A percentile compares a stretch with the other conserved stretches of the same genome.
Evolutionary conservation across 2,888 invertebrate genomes (phyloP).

Genomic region (Molanna angustata): DNA sequence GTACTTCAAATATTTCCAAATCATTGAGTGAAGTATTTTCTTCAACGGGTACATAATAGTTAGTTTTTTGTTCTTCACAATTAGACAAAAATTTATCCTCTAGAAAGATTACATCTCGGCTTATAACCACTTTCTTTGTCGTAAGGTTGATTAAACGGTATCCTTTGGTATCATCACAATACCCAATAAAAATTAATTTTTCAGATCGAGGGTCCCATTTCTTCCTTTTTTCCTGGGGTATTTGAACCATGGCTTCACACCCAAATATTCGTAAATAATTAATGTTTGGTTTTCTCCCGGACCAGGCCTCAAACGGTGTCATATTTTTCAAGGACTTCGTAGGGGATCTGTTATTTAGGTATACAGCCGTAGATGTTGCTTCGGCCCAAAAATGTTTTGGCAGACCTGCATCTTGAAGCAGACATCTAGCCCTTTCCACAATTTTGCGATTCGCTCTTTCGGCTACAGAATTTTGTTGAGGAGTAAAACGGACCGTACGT

Average conservation of each 20-base stretch:
- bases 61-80: no score
- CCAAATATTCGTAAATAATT: neutral
- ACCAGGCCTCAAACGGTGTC: conserved; percentile 1
- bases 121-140: no score
- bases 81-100: no score
- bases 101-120: no score
- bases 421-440: neutral
- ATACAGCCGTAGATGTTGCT: neutral
- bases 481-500: neutral
- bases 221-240: neutral
- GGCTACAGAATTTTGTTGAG: conserved; percentile 1
- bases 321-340: neutral
- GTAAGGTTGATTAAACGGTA: no score
- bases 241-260: neutral
- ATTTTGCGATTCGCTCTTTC: neutral
- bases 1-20: no score
- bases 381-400: neutral
- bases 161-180: neutral
- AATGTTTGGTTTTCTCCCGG: neutral
- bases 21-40: no score
- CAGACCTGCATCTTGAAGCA: neutral
- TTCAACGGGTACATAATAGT: no score
- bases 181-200: neutral
- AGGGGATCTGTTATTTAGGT: neutral
- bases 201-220: neutral